Percentiles rank a stretch among this genome's conserved stretches.
Evolutionary conservation across 2,797 vertebrate genomes (phyloP).

Genomic region (Dromococcyx pavoninus): DNA sequence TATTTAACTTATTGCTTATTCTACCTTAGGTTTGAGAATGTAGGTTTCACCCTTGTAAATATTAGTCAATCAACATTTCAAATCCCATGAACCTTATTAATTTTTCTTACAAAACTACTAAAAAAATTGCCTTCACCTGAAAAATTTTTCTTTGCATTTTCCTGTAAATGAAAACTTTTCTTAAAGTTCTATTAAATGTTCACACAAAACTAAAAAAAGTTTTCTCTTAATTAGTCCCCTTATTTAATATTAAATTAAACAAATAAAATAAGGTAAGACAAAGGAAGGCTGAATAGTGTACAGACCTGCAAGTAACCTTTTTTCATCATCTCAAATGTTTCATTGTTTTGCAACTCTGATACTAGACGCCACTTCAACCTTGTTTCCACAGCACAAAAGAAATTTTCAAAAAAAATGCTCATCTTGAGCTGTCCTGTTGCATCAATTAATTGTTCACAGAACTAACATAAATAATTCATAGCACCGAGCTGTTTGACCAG

Average conservation of each 20-base stretch:
- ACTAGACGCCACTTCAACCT: slow-evolving; percentile 65
- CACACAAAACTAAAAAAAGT: slow-evolving; percentile 64
- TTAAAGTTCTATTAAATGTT: slow-evolving; percentile 79
- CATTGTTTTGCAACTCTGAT: slow-evolving; percentile 67
- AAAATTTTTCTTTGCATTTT: slow-evolving; percentile 70
- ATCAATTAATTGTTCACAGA: slow-evolving; percentile 21
- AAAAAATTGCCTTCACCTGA: slow-evolving; percentile 66
- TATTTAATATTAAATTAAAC: slow-evolving; percentile 72
- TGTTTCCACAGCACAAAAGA: slow-evolving; percentile 58
- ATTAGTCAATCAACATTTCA: neutral
- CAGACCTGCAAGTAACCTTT: slow-evolving; percentile 67
- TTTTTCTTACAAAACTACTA: slow-evolving; percentile 73
- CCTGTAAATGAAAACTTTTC: slow-evolving; percentile 75
- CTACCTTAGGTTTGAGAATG: slow-evolving; percentile 20
- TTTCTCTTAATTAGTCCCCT: slow-evolving; percentile 79
- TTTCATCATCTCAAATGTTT: slow-evolving; percentile 48
- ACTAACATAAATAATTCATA: slow-evolving; percentile 18
- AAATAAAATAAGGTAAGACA: slow-evolving; percentile 71
- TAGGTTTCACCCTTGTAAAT: slow-evolving; percentile 12
- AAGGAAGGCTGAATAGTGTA: slow-evolving; percentile 73
- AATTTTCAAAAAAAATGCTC: slow-evolving; percentile 27
- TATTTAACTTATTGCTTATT: slow-evolving; percentile 60
- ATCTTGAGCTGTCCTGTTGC: slow-evolving; percentile 56
- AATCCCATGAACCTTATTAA: slow-evolving; percentile 52
- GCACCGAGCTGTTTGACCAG: slow-evolving; percentile 72